A percentile compares a stretch with the other conserved stretches of the same genome.
phyloP scores from a whole-genome alignment of 2,888 invertebrate genomes.

The Orgyia antiqua region DNA sequence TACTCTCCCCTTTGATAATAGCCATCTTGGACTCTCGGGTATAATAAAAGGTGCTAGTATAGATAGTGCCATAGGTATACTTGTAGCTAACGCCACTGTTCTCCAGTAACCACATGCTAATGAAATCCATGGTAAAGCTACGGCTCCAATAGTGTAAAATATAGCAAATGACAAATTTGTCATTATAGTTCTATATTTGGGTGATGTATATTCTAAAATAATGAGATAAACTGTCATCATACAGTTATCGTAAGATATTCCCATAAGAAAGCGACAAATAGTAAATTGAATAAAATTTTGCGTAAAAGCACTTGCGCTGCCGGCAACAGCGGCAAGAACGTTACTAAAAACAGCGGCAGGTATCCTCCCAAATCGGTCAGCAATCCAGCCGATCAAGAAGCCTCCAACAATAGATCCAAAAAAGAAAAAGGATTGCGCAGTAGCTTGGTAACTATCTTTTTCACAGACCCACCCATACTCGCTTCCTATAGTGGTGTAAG shows the following conservation, averaged over 20 bases:
- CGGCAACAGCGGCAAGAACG: slow-evolving; percentile 41
- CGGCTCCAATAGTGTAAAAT: slow-evolving; percentile 40
- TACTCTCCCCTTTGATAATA: slow-evolving; percentile 43
- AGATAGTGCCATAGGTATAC: slow-evolving; percentile 39
- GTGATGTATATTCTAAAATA: slow-evolving; percentile 49
- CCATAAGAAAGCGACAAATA: slow-evolving; percentile 43
- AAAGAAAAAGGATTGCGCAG: slow-evolving; percentile 50
- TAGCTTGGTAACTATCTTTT: slow-evolving; percentile 48
- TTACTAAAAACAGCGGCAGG: slow-evolving; percentile 41
- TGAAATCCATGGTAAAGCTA: slow-evolving; percentile 42
- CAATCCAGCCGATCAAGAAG: slow-evolving; percentile 45
- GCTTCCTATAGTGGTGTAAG: slow-evolving; percentile 50
- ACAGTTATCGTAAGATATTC: slow-evolving; percentile 50
- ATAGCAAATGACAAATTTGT: slow-evolving; percentile 43
- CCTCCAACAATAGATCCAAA: slow-evolving; percentile 47
- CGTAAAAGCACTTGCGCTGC: slow-evolving; percentile 41
- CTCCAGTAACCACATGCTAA: slow-evolving; percentile 50
- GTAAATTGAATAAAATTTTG: slow-evolving; percentile 40
- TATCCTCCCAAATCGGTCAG: slow-evolving; percentile 47
- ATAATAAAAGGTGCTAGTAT: slow-evolving; percentile 39
- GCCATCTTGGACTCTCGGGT: slow-evolving; percentile 55
- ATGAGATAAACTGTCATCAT: slow-evolving; percentile 50
- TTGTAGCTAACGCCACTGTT: slow-evolving; percentile 43
- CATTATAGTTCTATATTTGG: slow-evolving; percentile 47
- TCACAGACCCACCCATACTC: slow-evolving; percentile 53